Conservation (phyloP, 1,140 invertebrate species). For the Micrasema longulum region DNA sequence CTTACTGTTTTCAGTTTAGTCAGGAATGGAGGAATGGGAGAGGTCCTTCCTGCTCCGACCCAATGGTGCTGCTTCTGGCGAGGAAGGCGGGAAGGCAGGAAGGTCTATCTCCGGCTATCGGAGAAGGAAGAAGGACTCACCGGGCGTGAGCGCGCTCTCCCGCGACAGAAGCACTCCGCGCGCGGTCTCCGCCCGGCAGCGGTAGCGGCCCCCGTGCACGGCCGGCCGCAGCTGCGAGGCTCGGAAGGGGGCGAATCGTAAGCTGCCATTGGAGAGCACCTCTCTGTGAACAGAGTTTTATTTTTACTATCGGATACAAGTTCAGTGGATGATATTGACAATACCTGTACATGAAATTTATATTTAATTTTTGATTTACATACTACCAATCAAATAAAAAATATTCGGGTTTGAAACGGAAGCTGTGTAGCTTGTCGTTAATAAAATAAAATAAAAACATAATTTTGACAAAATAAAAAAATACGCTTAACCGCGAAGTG, state of each 20-base stretch:
- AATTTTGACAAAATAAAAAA: no score
- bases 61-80: neutral
- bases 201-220: constrained; percentile 79
- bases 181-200: constrained; percentile 78
- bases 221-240: constrained; percentile 76
- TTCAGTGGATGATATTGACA: no score
- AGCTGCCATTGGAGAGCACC: constrained; percentile 78
- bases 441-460: no score
- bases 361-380: no score
- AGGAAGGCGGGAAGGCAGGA: neutral
- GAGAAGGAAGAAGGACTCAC: neutral
- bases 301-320: no score
- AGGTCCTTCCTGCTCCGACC: neutral
- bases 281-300: constrained; percentile 69
- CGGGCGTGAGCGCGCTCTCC: constrained; percentile 59
- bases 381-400: no score
- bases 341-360: no score
- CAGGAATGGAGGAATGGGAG: constrained; percentile 3
- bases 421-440: no score
- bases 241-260: constrained; percentile 79
- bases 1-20: no score
- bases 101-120: no score
- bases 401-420: no score
- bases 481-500: no score
- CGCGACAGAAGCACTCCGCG: constrained; percentile 80